Base-by-base conservation (phyloP, 2,113 vertebrate genomes). In the Amblyopsis rosae region DNA sequence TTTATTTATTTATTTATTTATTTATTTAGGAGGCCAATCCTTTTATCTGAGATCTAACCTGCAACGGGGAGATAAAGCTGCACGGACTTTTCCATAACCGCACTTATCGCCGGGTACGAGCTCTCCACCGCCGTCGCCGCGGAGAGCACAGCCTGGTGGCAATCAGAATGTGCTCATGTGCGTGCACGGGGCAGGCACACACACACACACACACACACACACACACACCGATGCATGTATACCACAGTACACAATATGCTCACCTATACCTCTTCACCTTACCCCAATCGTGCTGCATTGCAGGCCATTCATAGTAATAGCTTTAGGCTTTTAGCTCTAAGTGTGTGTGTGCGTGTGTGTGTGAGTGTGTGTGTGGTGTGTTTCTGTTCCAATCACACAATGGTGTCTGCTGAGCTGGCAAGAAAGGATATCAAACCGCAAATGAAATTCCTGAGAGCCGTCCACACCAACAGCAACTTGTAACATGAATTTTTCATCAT, bases 351-450 rank as follows among this genome's bases (percentile, higher is more conserved):
- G 35, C 7, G 7, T 41, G 35, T 41, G 35, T 41, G 7, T 41
- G 35, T 41, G 35, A 5, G 35, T 41, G 7, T 8, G 35, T 41
- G 7, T 41, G 35, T 41, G 54, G 59, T 83, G 70, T 80, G 75
- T 78, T 80, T 66, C 78, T 75, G 61, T 70, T 82, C 79, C 83
- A 86, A 83, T 89, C 84, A 87, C 79, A 87, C 84, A 87, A 88
- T 81, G 79, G 80, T 73, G 77, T 82, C 83, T 86, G 88, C 82
- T 89, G 82, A 89, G 83, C 77, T 81, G 77, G 86, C 89, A 90
- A 89, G 84, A 89, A 86, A 86, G 85, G 86, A 90, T 91, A 92
- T 91, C 86, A 92, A 92, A 89, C 83, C 84, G 84, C 81, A 89
- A 92, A 91, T 90, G 84, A 89, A 90, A 91, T 87, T 87, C 83